Percentiles rank a stretch among this genome's conserved stretches.
Conservation (phyloP, 64 coral and sea anemone species). For the Pocillopora damicornis region DNA sequence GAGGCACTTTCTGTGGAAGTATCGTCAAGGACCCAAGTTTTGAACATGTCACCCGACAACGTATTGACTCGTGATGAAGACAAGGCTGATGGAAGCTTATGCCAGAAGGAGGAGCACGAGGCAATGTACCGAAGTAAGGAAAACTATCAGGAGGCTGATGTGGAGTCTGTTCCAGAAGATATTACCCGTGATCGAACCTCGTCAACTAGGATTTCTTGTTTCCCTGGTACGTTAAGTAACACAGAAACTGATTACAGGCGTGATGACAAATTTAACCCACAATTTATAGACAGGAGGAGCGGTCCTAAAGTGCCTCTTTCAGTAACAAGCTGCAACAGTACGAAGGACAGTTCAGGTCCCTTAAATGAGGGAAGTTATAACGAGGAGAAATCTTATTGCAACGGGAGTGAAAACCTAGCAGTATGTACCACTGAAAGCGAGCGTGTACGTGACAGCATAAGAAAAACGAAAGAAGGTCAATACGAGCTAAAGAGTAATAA, state of each 20-base stretch:
- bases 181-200: background rate
- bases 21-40: background rate
- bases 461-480: background rate
- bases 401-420: too few relatives aligned
- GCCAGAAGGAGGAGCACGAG: background rate
- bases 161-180: conserved; percentile 1
- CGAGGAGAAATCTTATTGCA: background rate
- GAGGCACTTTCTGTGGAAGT: too few relatives aligned
- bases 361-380: conserved; percentile 4
- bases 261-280: too few relatives aligned
- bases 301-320: too few relatives aligned
- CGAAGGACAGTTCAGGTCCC: background rate
- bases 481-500: background rate
- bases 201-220: background rate
- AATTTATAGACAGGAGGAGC: background rate
- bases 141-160: background rate
- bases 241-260: background rate
- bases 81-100: background rate
- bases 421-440: background rate
- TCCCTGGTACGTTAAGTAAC: background rate
- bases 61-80: too few relatives aligned
- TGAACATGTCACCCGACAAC: background rate
- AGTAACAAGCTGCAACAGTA: too few relatives aligned
- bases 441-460: too few relatives aligned
- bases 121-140: background rate